A percentile compares a stretch with the other conserved stretches of the same genome.
Evolutionary conservation across 2,797 vertebrate species (phyloP).

Genomic region (Dallia pectoralis): DNA sequence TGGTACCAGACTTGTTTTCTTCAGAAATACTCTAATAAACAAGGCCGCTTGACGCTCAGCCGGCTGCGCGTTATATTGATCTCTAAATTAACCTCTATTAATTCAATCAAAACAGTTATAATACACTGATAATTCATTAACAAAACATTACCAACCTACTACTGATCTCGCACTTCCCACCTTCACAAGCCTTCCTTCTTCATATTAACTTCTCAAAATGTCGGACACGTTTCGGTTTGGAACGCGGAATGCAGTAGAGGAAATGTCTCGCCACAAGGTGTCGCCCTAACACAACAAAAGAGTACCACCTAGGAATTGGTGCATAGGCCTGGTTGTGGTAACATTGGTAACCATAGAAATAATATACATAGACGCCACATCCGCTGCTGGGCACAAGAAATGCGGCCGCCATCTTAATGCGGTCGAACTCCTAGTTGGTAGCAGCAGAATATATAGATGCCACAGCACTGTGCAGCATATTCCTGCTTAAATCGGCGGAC

Average conservation of each 20-base stretch:
- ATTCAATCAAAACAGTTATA: not conserved
- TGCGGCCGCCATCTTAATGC: too few relatives aligned
- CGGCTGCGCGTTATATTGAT: not conserved
- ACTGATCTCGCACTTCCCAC: not conserved
- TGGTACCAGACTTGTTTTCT: not conserved
- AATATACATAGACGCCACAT: too few relatives aligned
- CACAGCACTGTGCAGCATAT: too few relatives aligned
- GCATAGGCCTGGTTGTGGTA: not conserved
- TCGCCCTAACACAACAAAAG: not conserved
- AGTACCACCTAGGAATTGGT: not conserved
- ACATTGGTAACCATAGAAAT: too few relatives aligned
- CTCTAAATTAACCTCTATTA: not conserved
- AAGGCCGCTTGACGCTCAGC: not conserved
- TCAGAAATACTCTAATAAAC: not conserved
- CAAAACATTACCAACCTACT: not conserved
- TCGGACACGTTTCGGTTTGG: not conserved
- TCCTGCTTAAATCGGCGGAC: too few relatives aligned
- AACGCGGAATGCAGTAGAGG: not conserved
- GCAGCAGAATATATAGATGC: too few relatives aligned
- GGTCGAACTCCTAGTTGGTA: too few relatives aligned
- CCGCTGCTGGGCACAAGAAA: too few relatives aligned
- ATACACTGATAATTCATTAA: not conserved
- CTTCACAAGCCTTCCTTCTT: not conserved
- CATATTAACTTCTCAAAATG: conserved; percentile 3
- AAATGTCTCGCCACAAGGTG: not conserved